Base-by-base conservation (phyloP, 2,888 invertebrate species). In the Drosophila recens region DNA sequence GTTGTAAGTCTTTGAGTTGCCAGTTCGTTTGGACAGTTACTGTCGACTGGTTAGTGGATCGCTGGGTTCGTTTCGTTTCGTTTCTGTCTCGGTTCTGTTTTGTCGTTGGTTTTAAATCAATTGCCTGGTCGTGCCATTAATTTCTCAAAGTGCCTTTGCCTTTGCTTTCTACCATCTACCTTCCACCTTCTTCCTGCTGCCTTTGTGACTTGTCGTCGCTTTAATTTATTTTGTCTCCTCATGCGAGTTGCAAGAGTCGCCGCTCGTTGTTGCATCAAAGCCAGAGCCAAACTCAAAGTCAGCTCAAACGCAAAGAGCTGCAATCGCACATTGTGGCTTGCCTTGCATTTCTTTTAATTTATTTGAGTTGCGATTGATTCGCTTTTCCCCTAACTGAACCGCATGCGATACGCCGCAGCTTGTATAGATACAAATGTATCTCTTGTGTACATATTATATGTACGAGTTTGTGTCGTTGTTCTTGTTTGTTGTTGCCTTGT, bases 151-250 rank as follows among this genome's bases (percentile, higher is more conserved):
- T 71, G 67, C 73, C 73, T 75, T 67, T 74, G 67, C 58, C 63
- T 79, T 70, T 46, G 76, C 65, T 63, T 64, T 72, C 65, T 54
- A 45, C 61, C 64, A 45, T 38, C 38, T 42, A 34, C 17, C 23
- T 38, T 9, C 20, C 10, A 15, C 17, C 52, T 40, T 30, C 30
- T 30, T 30, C 30, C 30, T 30, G 6, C 30, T 30, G 30, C 30
- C 30, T 57, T 58, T 74, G 57, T 40, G 63, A 36, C 49, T 67
- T 48, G 81, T 67, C 67, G 78, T 65, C 63, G 57, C 80, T 75
- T 82, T 82, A 86, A 82, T 82, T 82, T 82, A 82, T 86, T 80
- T 86, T 78, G 80, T 75, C 71, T 80, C 63, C 80, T 80, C 82
- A 82, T 82, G 82, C 82, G 65, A 82, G 58, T 54, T 51, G 66